A percentile compares a stretch with the other conserved stretches of the same genome.
These are phyloP conservation scores for Drosophila emarginata DNA, from an alignment of 2,888 invertebrate species.

Conservation along the genomic window DNA sequence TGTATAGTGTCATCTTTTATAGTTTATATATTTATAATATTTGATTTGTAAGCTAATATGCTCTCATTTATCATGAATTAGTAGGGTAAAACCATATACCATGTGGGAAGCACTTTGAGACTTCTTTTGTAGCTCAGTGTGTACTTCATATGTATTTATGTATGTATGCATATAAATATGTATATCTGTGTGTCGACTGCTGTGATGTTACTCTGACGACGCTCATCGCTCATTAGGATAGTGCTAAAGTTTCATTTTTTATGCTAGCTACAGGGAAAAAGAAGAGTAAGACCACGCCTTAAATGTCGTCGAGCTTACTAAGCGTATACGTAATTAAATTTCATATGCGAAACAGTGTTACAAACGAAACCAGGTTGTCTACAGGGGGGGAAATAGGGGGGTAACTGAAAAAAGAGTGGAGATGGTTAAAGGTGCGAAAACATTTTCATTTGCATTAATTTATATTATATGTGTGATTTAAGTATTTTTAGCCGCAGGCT, in stretches of 20 bases:
- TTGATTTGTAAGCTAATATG: not conserved
- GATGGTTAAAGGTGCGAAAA: slow-evolving; percentile 20
- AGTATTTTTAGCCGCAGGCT: slow-evolving; percentile 10
- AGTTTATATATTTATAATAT: too few relatives aligned
- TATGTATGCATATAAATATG: not conserved
- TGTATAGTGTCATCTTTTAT: too few relatives aligned
- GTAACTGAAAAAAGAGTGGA: not conserved
- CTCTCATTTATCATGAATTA: not conserved
- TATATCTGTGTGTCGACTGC: not conserved
- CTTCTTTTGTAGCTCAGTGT: slow-evolving; percentile 9
- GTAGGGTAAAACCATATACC: slow-evolving; percentile 27
- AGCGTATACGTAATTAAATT: slow-evolving; percentile 75
- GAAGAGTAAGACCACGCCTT: not conserved
- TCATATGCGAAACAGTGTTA: slow-evolving; percentile 33
- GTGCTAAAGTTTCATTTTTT: slow-evolving; percentile 39
- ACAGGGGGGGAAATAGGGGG: not conserved
- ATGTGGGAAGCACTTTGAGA: slow-evolving; percentile 29
- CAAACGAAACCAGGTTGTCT: slow-evolving; percentile 58
- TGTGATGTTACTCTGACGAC: slow-evolving; percentile 11
- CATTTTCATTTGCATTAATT: slow-evolving; percentile 32
- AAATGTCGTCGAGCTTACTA: slow-evolving; percentile 20
- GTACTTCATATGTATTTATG: not conserved
- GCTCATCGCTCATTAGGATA: slow-evolving; percentile 65
- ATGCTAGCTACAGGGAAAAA: slow-evolving; percentile 23
- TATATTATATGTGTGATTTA: slow-evolving; percentile 14